These are phyloP conservation scores for Gobio gobio DNA, from an alignment of 2,113 vertebrate species.

Conservation along the genomic window DNA sequence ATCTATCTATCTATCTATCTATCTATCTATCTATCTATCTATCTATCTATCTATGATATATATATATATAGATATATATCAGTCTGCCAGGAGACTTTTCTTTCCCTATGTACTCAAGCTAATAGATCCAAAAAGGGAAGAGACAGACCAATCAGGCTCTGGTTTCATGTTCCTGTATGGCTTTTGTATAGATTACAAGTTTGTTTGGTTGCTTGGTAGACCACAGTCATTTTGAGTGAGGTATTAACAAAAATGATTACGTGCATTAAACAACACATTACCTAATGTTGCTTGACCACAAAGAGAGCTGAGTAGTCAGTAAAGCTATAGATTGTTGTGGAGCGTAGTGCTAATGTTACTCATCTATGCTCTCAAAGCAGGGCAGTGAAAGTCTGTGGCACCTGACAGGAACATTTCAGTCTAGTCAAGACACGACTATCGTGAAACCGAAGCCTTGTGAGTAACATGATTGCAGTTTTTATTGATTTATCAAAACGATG, in stretches of 20 bases:
- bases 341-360: not conserved
- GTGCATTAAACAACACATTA: not conserved
- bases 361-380: not conserved
- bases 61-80: too few relatives aligned
- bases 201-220: not conserved
- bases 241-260: conserved; percentile 20
- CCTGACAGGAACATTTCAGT: not conserved
- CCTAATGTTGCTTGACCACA: conserved; percentile 17
- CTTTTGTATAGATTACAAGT: not conserved
- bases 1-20: too few relatives aligned
- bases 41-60: too few relatives aligned
- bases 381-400: not conserved
- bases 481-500: not conserved
- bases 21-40: too few relatives aligned
- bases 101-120: not conserved
- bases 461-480: conserved; percentile 8
- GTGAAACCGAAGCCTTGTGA: not conserved
- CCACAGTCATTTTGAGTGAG: conserved; percentile 24
- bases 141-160: not conserved
- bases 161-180: not conserved
- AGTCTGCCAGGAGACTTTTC: not conserved
- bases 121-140: not conserved
- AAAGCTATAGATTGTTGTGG: conserved; percentile 6
- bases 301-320: conserved; percentile 40
- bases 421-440: not conserved